These are phyloP conservation scores for Otis tarda DNA, from an alignment of 2,113 vertebrate genomes.

Conservation along the genomic window DNA sequence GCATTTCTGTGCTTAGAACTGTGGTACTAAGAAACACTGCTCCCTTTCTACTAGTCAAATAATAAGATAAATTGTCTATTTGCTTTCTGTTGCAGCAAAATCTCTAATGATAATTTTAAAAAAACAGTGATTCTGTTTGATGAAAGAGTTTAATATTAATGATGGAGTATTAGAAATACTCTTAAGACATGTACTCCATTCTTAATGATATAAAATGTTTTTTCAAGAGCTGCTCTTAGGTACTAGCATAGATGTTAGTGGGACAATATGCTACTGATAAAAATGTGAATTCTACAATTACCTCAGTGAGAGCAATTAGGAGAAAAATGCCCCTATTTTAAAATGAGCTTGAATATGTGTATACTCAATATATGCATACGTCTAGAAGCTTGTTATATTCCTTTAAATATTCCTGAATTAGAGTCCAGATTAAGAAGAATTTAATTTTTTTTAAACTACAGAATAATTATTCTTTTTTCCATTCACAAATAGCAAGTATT, in stretches of 20 bases:
- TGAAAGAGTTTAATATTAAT: not conserved
- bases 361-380: accelerated
- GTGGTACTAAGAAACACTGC: not conserved
- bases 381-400: not conserved
- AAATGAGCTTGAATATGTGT: not conserved
- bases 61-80: not conserved
- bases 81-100: not conserved
- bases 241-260: not conserved
- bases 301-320: not conserved
- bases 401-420: not conserved
- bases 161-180: not conserved
- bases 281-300: not conserved
- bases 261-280: not conserved
- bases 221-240: not conserved
- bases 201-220: not conserved
- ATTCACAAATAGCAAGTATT: not conserved
- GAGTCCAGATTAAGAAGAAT: not conserved
- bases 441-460: not conserved
- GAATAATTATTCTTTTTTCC: not conserved
- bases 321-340: not conserved
- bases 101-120: not conserved
- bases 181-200: not conserved
- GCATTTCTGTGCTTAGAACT: not conserved
- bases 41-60: not conserved
- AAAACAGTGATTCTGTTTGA: not conserved